Percentiles rank a stretch among this genome's conserved stretches.
Conservation (phyloP, 2,888 invertebrate species). For the Pristionchus fissidentatus region DNA sequence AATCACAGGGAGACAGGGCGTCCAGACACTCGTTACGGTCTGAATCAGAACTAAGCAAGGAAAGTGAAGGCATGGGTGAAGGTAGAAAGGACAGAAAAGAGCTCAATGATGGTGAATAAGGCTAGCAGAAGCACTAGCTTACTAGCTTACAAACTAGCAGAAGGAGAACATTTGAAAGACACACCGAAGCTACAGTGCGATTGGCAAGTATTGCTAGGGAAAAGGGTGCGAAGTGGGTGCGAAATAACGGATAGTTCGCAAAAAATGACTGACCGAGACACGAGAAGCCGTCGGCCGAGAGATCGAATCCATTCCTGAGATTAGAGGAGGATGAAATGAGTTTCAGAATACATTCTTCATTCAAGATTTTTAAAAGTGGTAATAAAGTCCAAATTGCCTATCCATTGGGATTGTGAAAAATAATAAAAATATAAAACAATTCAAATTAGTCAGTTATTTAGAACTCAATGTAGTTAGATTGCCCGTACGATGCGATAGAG, state of each 20-base stretch:
- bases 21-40: slow-evolving; percentile 58
- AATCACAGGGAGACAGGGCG: slow-evolving; percentile 46
- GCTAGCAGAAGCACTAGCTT: not conserved
- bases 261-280: slow-evolving; percentile 69
- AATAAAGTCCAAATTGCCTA: too few species aligned
- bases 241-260: too few species aligned
- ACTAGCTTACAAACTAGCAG: not conserved
- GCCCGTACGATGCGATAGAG: not conserved
- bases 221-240: too few species aligned
- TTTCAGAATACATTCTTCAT: too few species aligned
- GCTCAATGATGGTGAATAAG: not conserved
- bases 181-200: slow-evolving; percentile 1
- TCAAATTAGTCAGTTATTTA: not conserved
- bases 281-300: slow-evolving; percentile 69
- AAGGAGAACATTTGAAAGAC: not conserved
- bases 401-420: not conserved
- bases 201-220: not conserved
- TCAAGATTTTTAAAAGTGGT: too few species aligned
- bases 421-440: not conserved
- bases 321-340: not conserved
- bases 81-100: slow-evolving; percentile 50
- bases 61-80: slow-evolving; percentile 58
- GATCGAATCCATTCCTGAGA: slow-evolving; percentile 64
- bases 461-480: not conserved
- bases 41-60: slow-evolving; percentile 47